These are phyloP conservation scores for Calliphora vomitoria DNA, from an alignment of 2,888 invertebrate species.

Conservation along the genomic window DNA sequence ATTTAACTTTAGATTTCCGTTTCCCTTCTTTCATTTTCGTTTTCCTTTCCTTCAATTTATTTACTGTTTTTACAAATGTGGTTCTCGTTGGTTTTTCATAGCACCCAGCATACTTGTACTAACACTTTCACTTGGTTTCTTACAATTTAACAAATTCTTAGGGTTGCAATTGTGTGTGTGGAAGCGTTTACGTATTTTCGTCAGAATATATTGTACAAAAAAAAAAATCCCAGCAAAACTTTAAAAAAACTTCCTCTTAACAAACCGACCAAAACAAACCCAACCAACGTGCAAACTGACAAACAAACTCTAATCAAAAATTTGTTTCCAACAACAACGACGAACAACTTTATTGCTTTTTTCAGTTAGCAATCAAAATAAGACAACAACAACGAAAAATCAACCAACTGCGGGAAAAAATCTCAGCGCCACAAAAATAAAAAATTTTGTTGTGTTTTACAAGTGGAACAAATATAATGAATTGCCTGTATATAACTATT, in stretches of 20 bases:
- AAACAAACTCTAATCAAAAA: conserved; percentile 24
- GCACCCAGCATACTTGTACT: conserved; percentile 7
- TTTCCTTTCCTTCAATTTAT: not conserved
- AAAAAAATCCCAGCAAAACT: conserved; percentile 30
- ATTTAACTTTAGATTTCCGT: conserved; percentile 59
- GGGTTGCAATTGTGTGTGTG: conserved; percentile 57
- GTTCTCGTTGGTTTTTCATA: not conserved
- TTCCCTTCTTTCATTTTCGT: conserved; percentile 14
- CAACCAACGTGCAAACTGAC: not conserved
- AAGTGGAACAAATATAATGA: not conserved
- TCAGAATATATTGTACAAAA: conserved; percentile 1
- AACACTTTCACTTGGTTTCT: conserved; percentile 58
- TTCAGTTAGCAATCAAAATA: not conserved
- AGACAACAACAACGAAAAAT: conserved; percentile 17
- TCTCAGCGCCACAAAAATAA: conserved; percentile 8
- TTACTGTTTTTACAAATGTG: not conserved
- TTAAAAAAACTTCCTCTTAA: conserved; percentile 42
- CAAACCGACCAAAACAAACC: not conserved
- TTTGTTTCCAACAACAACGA: conserved; percentile 7
- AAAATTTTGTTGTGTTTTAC: conserved; percentile 14
- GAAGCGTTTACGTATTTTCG: conserved; percentile 36
- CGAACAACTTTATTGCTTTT: not conserved
- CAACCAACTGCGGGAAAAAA: conserved; percentile 17
- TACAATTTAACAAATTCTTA: conserved; percentile 22
- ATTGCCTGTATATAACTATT: not conserved